phyloP scores from a whole-genome alignment of 2,797 vertebrate genomes.

The Threskiornis aethiopicus region DNA sequence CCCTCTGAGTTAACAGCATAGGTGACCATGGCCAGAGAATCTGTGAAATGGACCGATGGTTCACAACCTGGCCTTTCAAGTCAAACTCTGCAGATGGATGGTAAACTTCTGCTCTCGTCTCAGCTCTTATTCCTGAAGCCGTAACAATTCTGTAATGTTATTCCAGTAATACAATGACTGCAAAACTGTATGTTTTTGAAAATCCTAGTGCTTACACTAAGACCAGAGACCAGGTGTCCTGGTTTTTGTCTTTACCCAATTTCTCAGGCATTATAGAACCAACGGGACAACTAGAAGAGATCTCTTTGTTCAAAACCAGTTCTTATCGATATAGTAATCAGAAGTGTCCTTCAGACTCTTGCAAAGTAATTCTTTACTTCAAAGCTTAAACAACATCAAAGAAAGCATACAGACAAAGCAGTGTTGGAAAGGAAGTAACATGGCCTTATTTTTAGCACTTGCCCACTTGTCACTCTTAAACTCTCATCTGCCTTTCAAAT shows the following conservation, averaged over 20 bases:
- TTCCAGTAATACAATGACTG: neutral
- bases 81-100: neutral
- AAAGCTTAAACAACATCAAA: slow-evolving; percentile 37
- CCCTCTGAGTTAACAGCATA: neutral
- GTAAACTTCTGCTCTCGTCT: neutral
- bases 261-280: neutral
- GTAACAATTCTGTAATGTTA: neutral
- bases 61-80: neutral
- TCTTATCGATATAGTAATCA: neutral
- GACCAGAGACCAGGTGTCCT: neutral
- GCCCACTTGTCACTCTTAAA: slow-evolving; percentile 64
- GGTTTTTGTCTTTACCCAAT: neutral
- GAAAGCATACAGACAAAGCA: slow-evolving; percentile 47
- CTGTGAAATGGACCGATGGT: neutral
- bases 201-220: neutral
- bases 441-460: slow-evolving; percentile 65
- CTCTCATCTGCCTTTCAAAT: slow-evolving; percentile 69
- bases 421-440: slow-evolving; percentile 36
- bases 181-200: neutral
- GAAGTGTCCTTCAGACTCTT: slow-evolving; percentile 5
- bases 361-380: slow-evolving; percentile 29
- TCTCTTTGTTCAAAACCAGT: neutral
- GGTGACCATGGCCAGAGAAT: neutral
- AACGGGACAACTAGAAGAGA: neutral
- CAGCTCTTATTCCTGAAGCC: neutral